Conservation (phyloP, 2,888 invertebrate genomes). For the Drosophila barbarae region DNA sequence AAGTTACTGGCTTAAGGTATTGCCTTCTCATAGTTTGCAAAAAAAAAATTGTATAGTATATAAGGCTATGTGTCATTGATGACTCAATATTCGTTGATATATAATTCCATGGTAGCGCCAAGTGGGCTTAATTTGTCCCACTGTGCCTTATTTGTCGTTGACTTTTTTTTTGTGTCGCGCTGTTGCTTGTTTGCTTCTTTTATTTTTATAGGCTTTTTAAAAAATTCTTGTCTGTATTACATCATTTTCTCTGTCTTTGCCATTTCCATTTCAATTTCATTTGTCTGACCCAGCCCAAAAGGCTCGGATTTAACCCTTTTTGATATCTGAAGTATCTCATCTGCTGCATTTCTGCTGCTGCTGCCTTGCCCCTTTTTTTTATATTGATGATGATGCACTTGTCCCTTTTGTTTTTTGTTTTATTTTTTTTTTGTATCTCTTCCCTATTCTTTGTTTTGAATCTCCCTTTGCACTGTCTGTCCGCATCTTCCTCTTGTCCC, state of each 20-base stretch:
- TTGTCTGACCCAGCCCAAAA: conserved; percentile 23
- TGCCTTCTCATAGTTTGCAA: neutral
- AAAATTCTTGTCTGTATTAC: conserved; percentile 54
- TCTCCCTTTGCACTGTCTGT: conserved; percentile 30
- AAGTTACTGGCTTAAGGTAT: neutral
- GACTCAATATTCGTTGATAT: conserved; percentile 5
- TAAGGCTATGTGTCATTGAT: conserved; percentile 1
- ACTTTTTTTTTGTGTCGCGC: neutral
- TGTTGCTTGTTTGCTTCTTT: conserved; percentile 8
- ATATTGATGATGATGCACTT: conserved; percentile 31
- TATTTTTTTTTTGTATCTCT: neutral
- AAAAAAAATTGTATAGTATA: no score
- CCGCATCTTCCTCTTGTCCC: conserved; percentile 24
- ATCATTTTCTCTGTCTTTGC: conserved; percentile 52
- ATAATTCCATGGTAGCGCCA: conserved; percentile 8
- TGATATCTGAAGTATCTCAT: conserved; percentile 29
- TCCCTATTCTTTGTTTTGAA: conserved; percentile 9
- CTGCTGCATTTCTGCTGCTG: conserved; percentile 19
- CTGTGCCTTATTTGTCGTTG: conserved; percentile 21
- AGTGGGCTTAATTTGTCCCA: conserved; percentile 23
- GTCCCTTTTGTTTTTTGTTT: conserved; percentile 18
- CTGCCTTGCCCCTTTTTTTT: neutral
- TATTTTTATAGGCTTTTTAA: conserved; percentile 40
- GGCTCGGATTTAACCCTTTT: conserved; percentile 20
- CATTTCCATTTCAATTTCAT: conserved; percentile 46